Evolutionary conservation across 2,888 invertebrate species (phyloP), one percentile per base, ranked within the genome.

Genomic region (Dorcus hopei): DNA sequence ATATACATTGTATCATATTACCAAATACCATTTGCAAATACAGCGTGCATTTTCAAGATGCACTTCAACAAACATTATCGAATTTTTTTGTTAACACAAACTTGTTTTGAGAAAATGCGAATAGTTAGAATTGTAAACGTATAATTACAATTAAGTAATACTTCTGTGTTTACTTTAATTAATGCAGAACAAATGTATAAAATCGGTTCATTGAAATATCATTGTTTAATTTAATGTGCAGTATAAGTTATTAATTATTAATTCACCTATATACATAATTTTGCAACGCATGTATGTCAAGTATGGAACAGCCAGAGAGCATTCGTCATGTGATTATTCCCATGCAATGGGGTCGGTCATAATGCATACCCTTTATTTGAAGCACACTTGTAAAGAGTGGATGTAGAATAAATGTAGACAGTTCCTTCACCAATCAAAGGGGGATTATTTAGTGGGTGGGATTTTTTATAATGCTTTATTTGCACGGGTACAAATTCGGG

Each of bases 311-410:
- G 26, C 26, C 26, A 33, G 7, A 33, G 7, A 33, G 23, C 45
- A 45, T 70, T 68, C 69, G 69, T 69, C 70, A 70, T 68, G 66
- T 67, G 68, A 63, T 64, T 68, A 64, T 68, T 68, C 65, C 66
- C 65, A 67, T 64, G 67, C 64, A 63, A 65, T 67, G 62, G 70
- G 70, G 69, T 69, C 62, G 68, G 39, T 19, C 50, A 50, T 50
- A 45, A 45, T 45, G 45, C 45, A 45, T 45, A 45, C 23, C 16
- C 45, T 23, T 45, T 45, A 45, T 45, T 45, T 16, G 45, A 45
- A 45, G 45, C 23, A 45, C 45, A 45, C 45, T 45, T 23, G 23
- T 11, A 45, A 45, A 45, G 45, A 45, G 45, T 45, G 45, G 45
- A 45, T 45, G 45, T 45, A 23, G 7, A 23, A 9, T 19, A 23